Conservation (phyloP, 2,113 vertebrate species). For the Felis catus region F.catus_Fca126_mat1.0 CM031420.1:107718501-107719000, state of each 20-base stretch:
- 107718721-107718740: not conserved
- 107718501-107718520: not conserved
- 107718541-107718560: conserved; percentile 15
- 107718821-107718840: not conserved
- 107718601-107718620: conserved; percentile 16
- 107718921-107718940: not conserved
- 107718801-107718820: not conserved
- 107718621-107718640: not conserved
- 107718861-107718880: not conserved
- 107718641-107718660: not conserved
- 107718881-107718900: not conserved
- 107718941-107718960: not conserved
- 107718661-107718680: not conserved
- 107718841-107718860: not conserved
- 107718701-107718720: not conserved
- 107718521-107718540: not conserved
- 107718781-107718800: not conserved
- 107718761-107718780: conserved; percentile 13
- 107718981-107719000: not conserved
- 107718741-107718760: not conserved
- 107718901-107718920: not conserved
- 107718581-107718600: not conserved
- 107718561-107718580: not conserved
- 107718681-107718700: not conserved
- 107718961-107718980: not conserved